Evolutionary conservation across 2,888 invertebrate species (phyloP), one percentile per base, ranked within the genome.

Genomic region (Xiphydria camelus): DNA sequence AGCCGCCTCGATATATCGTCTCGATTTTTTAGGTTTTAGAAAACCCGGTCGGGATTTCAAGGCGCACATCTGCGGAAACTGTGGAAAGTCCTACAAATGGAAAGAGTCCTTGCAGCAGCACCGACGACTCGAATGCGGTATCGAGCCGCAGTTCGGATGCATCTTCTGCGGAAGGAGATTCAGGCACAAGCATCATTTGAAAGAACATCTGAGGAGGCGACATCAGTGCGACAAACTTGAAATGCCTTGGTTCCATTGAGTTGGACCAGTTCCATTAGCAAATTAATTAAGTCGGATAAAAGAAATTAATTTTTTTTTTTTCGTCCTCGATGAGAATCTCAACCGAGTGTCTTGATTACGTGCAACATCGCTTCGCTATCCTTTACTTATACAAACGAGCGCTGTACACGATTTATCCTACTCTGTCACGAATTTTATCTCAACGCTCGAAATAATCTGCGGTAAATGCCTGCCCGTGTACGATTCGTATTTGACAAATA

Each of bases 131-230:
- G 71, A 68, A 38, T 72, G 72, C 49, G 70, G 70, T 1, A 63
- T 61, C 39, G 67, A 66, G 44, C 76, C 76, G 3, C 66, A 63
- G 42, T 77, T 75, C 51, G 43, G 49, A 23, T 77, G 76, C 46
- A 35, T 49, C 10, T 44, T 66, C 19, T 76, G 75, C 47, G 64
- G 60, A 10, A 59, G 62, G 51, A 63, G 58, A 48, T 73, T 73
- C 55, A 67, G 66, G 38, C 68, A 71, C 55, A 70, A 71, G 26
- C 68, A 72, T 32, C 69, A 70, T 41, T 51, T 73, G n/a, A 37
- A 37, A 19, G 66, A 66, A 19, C 70, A 70, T 41, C 53, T 50
- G 25, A 57, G 21, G 38, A 45, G 22, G 23, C 38, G 23, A 32
- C 21, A 19, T 31, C 7, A 12, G 14, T 32, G 20, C 45, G 33